Evolutionary conservation across 1,140 invertebrate genomes (phyloP), one percentile per base, ranked within the genome.

Genomic region (Zaprionus ghesquierei): DNA sequence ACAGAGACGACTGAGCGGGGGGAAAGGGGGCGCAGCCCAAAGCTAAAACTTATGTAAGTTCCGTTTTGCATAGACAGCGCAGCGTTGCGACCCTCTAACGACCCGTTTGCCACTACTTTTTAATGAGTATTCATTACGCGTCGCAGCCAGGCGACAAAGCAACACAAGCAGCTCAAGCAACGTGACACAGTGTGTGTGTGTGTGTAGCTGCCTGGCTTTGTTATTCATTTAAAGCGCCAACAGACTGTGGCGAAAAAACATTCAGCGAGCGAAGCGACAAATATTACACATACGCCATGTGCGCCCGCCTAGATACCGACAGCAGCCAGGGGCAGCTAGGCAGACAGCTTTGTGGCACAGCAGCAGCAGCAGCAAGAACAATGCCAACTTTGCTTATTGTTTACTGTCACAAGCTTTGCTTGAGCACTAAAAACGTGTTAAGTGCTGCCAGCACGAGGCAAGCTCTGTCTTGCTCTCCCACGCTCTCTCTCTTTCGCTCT

Each of bases 211-310:
- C 50, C 20, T 49, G 46, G 54, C 65, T 72, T 72, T 72, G 62
- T 72, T 72, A 60, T 59, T 33, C 54, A 66, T 66, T 68, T 73
- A 61, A 61, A 66, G 22, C 27, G 23, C 22, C 22, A 25, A 18
- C 64, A 65, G 62, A 38, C 63, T n/a, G n/a, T n/a, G n/a, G 49
- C 41, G 51, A 60, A 18, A 29, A 72, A 60, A 62, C 75, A 81
- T 75, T 13, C 35, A 69, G 59, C 69, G 50, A 80, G 46, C 41
- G 23, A 49, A 55, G 63, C 55, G 46, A 50, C 70, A 77, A 76
- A 77, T 77, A 69, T 84, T 84, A 73, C 80, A 71, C 80, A 82
- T 79, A 82, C 80, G 75, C 68, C 79, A 65, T 75, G 80, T 82
- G 79, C 35, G 62, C 70, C 69, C 33, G 38, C 35, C 35, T 38